Conservation (phyloP, 92 coral and sea anemone species). For the Pocillopora grandis region DNA sequence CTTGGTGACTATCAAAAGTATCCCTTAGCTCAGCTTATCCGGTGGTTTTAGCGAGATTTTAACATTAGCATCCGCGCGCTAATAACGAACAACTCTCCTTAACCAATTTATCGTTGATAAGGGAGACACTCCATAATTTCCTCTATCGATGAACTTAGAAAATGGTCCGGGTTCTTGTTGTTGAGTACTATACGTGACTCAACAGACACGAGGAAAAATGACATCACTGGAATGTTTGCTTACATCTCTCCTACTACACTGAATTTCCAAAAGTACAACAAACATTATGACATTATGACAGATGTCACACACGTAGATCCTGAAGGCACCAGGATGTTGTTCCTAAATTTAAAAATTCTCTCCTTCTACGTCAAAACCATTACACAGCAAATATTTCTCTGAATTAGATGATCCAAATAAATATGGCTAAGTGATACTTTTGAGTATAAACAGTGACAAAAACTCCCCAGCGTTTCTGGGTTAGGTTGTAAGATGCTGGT, state of each 20-base stretch:
- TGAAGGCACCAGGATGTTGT: not conserved
- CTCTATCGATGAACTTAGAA: not conserved
- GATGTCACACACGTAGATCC: not conserved
- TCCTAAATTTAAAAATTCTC: not conserved
- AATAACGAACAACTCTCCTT: not conserved
- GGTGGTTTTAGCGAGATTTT: conserved; percentile 1
- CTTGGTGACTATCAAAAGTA: conserved; percentile 14
- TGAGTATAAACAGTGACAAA: no score
- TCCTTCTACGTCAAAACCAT: not conserved
- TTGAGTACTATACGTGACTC: conserved; percentile 12
- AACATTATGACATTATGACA: not conserved
- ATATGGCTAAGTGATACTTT: no score
- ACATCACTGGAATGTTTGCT: conserved; percentile 33
- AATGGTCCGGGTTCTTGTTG: not conserved
- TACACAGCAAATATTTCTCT: not conserved
- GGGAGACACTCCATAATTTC: not conserved
- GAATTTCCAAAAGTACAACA: not conserved
- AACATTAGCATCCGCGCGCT: not conserved
- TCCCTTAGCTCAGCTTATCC: conserved; percentile 26
- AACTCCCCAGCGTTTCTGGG: no score
- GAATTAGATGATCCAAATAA: no score
- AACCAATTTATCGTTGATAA: not conserved
- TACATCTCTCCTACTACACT: not conserved
- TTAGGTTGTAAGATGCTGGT: no score
- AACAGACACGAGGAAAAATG: not conserved